Evolutionary conservation across 2,797 vertebrate species (phyloP).

Genomic region (Danionella dracula): DNA sequence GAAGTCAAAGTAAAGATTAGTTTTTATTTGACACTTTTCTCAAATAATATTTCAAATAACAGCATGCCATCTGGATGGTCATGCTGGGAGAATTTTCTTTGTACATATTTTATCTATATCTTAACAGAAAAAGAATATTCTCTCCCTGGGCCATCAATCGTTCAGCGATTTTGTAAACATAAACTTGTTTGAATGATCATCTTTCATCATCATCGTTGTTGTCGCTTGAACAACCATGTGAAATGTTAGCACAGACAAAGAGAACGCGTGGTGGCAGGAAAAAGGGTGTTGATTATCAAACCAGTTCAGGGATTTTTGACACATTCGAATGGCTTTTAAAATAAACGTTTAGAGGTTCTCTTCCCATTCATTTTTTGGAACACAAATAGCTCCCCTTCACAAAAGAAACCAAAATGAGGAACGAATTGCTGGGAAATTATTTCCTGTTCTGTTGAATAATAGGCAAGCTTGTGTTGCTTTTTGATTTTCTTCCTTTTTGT

Average conservation of each 20-base stretch:
- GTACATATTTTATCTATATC: background rate
- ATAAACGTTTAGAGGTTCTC: slow-evolving; percentile 47
- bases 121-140: background rate
- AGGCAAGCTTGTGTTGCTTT: slow-evolving; percentile 58
- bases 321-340: slow-evolving; percentile 59
- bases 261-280: slow-evolving; percentile 28
- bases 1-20: background rate
- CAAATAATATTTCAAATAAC: background rate
- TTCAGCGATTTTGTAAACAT: slow-evolving; percentile 47
- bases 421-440: slow-evolving; percentile 68
- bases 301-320: slow-evolving; percentile 51
- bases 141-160: slow-evolving; percentile 10
- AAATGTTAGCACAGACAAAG: slow-evolving; percentile 52
- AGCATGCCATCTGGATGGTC: background rate
- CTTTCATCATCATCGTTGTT: background rate
- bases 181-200: slow-evolving; percentile 14
- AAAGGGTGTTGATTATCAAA: slow-evolving; percentile 58
- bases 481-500: slow-evolving; percentile 61
- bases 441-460: slow-evolving; percentile 64
- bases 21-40: background rate
- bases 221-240: slow-evolving; percentile 16
- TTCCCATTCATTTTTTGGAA: slow-evolving; percentile 30
- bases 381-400: slow-evolving; percentile 35
- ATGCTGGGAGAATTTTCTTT: background rate
- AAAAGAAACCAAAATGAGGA: slow-evolving; percentile 61